These are phyloP conservation scores for Alosa sapidissima DNA, from an alignment of 2,797 vertebrate species.

Conservation along the genomic window DNA sequence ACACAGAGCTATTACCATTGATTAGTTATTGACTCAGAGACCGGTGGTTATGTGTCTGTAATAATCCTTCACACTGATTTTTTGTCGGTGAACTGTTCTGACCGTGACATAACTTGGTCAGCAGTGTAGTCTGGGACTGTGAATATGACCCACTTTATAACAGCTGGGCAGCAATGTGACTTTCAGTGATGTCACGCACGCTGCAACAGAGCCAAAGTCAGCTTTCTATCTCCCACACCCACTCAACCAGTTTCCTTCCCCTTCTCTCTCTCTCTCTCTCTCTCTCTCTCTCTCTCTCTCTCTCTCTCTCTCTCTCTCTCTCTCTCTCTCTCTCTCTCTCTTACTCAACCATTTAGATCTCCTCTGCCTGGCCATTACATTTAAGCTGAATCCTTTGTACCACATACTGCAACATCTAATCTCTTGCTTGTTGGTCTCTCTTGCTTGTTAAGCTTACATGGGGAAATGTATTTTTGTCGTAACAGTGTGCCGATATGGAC, in stretches of 20 bases:
- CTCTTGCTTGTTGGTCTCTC: neutral
- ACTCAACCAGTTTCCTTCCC: neutral
- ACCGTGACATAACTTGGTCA: conserved; percentile 22
- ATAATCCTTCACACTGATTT: neutral
- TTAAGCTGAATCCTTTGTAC: neutral
- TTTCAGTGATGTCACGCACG: conserved; percentile 8
- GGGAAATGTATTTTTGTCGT: neutral
- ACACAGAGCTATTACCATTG: neutral
- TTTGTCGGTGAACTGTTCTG: neutral
- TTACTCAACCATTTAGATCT: neutral
- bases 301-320: neutral
- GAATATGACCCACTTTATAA: conserved; percentile 12
- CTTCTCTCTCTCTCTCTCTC: neutral
- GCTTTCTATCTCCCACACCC: neutral
- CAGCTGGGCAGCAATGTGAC: conserved; percentile 32
- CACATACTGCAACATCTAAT: no score
- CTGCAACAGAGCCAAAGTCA: neutral
- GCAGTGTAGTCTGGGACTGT: neutral
- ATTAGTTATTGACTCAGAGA: neutral
- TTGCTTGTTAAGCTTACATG: neutral
- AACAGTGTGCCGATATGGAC: neutral
- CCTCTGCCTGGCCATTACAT: neutral
- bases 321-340: neutral
- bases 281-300: neutral
- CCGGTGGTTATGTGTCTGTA: neutral